Conservation (phyloP, 1,140 invertebrate species). For the Heliconius melpomene region DNA sequence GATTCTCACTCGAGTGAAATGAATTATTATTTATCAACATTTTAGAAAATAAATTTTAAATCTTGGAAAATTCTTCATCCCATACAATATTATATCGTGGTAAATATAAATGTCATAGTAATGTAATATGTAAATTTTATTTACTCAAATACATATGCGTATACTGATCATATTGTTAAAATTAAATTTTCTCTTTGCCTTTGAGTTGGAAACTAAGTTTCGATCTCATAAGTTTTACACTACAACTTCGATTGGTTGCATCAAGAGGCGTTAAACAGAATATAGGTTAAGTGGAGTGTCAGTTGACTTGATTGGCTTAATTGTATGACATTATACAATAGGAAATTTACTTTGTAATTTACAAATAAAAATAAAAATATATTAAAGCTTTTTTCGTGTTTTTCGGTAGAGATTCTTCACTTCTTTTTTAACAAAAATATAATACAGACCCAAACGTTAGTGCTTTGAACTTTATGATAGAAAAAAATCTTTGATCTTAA, state of each 20-base stretch:
- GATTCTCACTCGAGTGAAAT: too few relatives aligned
- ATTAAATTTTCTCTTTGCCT: conserved; percentile 1
- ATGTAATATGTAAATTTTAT: neutral
- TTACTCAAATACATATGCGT: neutral
- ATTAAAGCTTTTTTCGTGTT: too few relatives aligned
- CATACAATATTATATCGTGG: too few relatives aligned
- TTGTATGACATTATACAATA: neutral
- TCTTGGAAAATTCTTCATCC: too few relatives aligned
- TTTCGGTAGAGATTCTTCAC: too few relatives aligned
- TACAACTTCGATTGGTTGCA: conserved; percentile 19
- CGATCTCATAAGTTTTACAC: conserved; percentile 15
- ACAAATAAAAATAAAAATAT: neutral
- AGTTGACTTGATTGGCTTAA: conserved; percentile 11
- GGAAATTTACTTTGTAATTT: neutral
- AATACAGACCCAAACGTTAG: too few relatives aligned
- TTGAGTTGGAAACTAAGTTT: neutral
- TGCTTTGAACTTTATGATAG: neutral
- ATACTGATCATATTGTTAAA: neutral
- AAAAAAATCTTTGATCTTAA: neutral
- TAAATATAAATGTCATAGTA: neutral
- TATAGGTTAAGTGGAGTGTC: conserved; percentile 4
- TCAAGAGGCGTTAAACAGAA: conserved; percentile 11
- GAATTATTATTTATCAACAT: too few relatives aligned
- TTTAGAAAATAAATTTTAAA: too few relatives aligned
- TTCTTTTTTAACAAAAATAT: too few relatives aligned